These are phyloP conservation scores for Meloidogyne chitwoodi DNA, from an alignment of 1,140 invertebrate species.

Conservation along the genomic window DNA sequence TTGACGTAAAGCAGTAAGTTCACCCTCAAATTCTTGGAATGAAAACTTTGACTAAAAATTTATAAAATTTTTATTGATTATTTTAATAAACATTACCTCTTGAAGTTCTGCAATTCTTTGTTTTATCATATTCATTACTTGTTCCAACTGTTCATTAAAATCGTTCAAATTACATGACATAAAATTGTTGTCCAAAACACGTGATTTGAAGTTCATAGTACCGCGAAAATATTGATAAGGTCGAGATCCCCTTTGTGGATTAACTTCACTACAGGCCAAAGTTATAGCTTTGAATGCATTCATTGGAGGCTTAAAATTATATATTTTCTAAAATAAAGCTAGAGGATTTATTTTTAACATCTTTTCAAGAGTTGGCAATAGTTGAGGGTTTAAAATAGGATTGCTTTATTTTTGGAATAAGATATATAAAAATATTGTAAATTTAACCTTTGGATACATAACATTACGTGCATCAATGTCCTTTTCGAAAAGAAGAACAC, in stretches of 20 bases:
- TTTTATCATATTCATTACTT: neutral
- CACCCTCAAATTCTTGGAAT: neutral
- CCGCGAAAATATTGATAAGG: conserved; percentile 38
- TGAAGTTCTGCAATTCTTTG: neutral
- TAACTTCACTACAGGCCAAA: conserved; percentile 28
- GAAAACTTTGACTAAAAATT: neutral
- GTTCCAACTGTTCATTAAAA: neutral
- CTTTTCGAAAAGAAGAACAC: conserved; percentile 38
- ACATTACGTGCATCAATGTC: conserved; percentile 45
- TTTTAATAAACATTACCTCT: neutral
- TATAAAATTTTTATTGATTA: conserved; percentile 1
- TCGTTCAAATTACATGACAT: neutral
- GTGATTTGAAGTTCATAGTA: neutral
- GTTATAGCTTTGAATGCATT: conserved; percentile 35
- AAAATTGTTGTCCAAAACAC: conserved; percentile 4
- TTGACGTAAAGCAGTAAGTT: neutral
- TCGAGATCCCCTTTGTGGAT: conserved; percentile 9
- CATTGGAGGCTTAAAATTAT: conserved; percentile 37
- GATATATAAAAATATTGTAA: neutral
- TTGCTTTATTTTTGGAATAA: neutral
- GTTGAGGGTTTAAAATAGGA: too few species aligned
- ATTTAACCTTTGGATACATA: conserved; percentile 34
- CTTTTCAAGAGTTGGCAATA: too few species aligned
- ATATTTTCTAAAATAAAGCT: neutral
- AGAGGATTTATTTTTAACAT: too few species aligned